These are phyloP conservation scores for Lagorchestes hirsutus DNA, from an alignment of 2,797 vertebrate genomes.

Conservation along the genomic window DNA sequence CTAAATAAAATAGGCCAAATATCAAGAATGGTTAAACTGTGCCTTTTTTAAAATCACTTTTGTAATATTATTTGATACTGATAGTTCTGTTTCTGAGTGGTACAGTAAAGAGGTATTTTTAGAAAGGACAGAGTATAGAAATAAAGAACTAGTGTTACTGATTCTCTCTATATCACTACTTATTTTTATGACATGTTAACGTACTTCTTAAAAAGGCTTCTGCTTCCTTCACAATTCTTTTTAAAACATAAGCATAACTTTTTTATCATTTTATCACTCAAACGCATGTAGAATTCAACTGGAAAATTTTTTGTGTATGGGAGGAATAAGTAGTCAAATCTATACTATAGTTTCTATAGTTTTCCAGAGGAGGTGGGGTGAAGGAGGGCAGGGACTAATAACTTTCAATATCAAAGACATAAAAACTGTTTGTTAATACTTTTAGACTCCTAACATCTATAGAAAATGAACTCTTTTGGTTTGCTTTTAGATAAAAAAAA, in stretches of 20 bases:
- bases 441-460: constrained; percentile 26
- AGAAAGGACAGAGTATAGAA: constrained; percentile 5
- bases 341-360: background rate
- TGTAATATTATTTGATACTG: constrained; percentile 55
- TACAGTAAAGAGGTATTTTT: constrained; percentile 51
- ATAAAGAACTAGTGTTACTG: background rate
- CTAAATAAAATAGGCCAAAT: constrained; percentile 28
- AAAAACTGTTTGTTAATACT: constrained; percentile 39
- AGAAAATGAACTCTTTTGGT: constrained; percentile 31
- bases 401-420: constrained; percentile 20
- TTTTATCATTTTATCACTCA: constrained; percentile 41
- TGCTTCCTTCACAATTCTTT: constrained; percentile 25
- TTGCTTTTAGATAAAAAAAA: constrained; percentile 47
- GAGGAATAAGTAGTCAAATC: constrained; percentile 25
- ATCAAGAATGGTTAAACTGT: constrained; percentile 39
- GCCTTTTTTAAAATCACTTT: constrained; percentile 47
- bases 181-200: constrained; percentile 37
- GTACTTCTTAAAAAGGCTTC: constrained; percentile 47
- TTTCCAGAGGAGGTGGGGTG: background rate
- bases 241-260: constrained; percentile 7
- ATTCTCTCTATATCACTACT: constrained; percentile 41
- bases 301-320: background rate
- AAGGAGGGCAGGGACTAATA: background rate
- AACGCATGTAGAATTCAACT: constrained; percentile 33
- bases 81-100: constrained; percentile 54